Evolutionary conservation across 2,113 vertebrate genomes (phyloP).

Genomic region (Bos javanicus): DNA sequence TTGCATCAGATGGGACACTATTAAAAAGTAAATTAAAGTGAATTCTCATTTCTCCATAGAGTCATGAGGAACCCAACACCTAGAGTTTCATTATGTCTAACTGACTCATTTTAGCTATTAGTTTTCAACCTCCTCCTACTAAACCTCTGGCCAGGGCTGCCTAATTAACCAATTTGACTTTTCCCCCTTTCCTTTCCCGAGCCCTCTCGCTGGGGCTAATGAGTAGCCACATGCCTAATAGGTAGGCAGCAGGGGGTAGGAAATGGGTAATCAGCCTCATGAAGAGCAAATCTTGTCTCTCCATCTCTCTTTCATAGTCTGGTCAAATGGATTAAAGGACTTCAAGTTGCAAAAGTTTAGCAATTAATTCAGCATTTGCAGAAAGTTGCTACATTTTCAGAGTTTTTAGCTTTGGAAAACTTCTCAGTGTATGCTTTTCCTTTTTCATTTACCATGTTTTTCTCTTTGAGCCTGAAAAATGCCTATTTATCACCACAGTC

Average conservation of each 20-base stretch:
- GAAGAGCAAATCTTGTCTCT: neutral
- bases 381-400: neutral
- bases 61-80: neutral
- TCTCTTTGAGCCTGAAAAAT: neutral
- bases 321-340: neutral
- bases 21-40: conserved; percentile 35
- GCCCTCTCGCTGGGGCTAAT: neutral
- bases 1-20: neutral
- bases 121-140: conserved; percentile 1
- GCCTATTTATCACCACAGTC: neutral
- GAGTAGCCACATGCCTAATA: conserved; percentile 6
- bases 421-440: neutral
- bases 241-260: neutral
- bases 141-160: neutral
- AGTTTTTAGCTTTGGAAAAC: neutral
- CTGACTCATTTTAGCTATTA: conserved; percentile 11
- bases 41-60: conserved; percentile 24
- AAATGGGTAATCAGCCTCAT: neutral
- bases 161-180: conserved; percentile 48
- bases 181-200: neutral
- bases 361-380: neutral
- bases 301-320: neutral
- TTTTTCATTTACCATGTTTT: neutral
- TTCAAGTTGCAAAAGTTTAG: neutral
- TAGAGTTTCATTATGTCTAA: conserved; percentile 46